A percentile compares a stretch with the other conserved stretches of the same genome.
Conservation (phyloP, 2,113 vertebrate species). For the Nipponia nippon region DNA sequence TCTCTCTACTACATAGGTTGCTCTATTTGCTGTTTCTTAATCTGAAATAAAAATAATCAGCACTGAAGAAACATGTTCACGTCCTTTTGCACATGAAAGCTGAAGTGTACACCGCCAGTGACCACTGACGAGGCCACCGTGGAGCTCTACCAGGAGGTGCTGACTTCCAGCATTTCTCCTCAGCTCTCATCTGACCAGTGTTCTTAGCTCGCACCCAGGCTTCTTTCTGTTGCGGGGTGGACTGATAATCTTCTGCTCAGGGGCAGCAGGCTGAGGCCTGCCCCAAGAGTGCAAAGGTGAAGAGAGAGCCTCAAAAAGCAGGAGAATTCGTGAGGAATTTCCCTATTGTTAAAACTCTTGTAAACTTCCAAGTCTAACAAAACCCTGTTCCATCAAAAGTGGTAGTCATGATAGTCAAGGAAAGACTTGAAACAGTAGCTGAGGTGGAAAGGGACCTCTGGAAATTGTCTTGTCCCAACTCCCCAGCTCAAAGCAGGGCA, state of each 20-base stretch:
- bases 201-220: background rate
- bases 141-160: background rate
- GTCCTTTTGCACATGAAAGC: background rate
- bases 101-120: background rate
- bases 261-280: background rate
- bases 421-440: background rate
- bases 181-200: background rate
- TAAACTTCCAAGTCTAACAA: background rate
- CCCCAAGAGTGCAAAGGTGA: background rate
- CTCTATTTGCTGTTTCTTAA: background rate
- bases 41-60: background rate
- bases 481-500: background rate
- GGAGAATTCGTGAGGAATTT: background rate
- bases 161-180: background rate
- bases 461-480: background rate
- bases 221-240: background rate
- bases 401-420: background rate
- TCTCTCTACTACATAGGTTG: background rate
- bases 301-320: background rate
- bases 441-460: background rate
- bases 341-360: background rate
- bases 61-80: background rate
- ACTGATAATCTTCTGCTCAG: background rate
- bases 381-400: background rate
- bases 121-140: background rate